A percentile compares a stretch with the other conserved stretches of the same genome.
Conservation (phyloP, 2,888 invertebrate species). For the Cephus pygmeus region DNA sequence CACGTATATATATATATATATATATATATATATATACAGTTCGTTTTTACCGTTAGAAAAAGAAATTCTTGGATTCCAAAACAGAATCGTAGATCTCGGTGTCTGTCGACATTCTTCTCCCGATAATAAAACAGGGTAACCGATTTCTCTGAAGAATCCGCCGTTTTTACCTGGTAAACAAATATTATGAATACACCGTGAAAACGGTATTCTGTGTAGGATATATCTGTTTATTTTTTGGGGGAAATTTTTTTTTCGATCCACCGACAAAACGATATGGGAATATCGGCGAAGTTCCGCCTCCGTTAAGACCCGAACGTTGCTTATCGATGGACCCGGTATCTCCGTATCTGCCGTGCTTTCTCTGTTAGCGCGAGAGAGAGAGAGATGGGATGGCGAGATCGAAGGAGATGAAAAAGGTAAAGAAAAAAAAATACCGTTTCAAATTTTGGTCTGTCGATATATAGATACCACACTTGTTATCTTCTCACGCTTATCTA, state of each 20-base stretch:
- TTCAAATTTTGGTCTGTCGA: not conserved
- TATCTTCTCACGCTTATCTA: not conserved
- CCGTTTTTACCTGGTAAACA: not conserved
- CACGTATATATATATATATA: not conserved
- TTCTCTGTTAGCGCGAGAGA: not conserved
- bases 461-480: not conserved
- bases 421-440: not conserved
- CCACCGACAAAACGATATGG: not conserved
- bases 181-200: not conserved
- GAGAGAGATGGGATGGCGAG: not conserved
- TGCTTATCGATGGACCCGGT: not conserved
- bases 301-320: not conserved
- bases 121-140: not conserved
- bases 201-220: not conserved
- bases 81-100: not conserved
- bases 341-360: not conserved
- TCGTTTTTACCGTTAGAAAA: not conserved
- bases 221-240: not conserved
- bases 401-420: not conserved
- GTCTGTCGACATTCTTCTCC: not conserved
- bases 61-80: not conserved
- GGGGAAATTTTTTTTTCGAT: not conserved
- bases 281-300: not conserved
- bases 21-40: no score
- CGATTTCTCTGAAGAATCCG: not conserved